Evolutionary conservation across 2,888 invertebrate species (phyloP).

Genomic region (Chaitophorus viminalis): DNA sequence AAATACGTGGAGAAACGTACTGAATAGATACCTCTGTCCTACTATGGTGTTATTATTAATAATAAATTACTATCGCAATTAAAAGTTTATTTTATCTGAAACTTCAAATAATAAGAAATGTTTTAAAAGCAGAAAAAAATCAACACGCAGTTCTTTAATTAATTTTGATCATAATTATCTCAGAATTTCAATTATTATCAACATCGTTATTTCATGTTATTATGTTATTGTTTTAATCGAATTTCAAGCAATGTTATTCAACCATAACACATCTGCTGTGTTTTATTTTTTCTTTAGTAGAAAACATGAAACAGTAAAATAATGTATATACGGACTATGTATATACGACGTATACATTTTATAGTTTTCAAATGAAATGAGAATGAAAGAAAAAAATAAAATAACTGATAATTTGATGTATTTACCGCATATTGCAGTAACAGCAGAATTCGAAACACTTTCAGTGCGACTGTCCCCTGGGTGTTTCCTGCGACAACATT

Average conservation of each 20-base stretch:
- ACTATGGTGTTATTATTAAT: not conserved
- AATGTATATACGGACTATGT: not conserved
- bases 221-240: not conserved
- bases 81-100: not conserved
- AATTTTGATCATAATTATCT: not conserved
- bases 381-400: not conserved
- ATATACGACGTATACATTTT: not conserved
- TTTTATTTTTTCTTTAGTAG: not conserved
- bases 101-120: not conserved
- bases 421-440: not conserved
- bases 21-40: not conserved
- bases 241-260: not conserved
- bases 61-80: not conserved
- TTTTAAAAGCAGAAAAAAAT: not conserved
- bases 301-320: not conserved
- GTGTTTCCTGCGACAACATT: not conserved
- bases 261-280: not conserved
- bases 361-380: not conserved
- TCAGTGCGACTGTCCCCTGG: not conserved
- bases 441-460: conserved; percentile 2
- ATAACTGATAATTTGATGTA: conserved; percentile 10
- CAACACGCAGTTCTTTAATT: too few species aligned
- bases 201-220: not conserved
- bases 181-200: not conserved
- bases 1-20: too few species aligned